These are phyloP conservation scores for Anthopleura sola DNA, from an alignment of 64 coral and sea anemone genomes.

Conservation along the genomic window DNA sequence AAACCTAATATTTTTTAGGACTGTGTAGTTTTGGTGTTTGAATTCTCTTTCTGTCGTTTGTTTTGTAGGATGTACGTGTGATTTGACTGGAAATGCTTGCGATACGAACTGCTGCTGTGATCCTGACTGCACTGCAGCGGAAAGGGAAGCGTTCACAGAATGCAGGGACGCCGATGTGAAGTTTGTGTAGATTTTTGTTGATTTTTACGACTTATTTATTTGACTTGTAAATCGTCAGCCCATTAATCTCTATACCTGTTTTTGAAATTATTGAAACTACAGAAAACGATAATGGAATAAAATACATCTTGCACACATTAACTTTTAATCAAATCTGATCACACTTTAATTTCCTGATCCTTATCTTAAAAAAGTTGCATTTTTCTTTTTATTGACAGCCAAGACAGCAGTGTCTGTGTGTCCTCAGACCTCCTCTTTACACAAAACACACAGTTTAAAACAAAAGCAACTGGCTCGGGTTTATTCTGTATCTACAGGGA, in stretches of 20 bases:
- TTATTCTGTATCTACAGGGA: constrained; percentile 89
- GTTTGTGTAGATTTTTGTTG: neutral
- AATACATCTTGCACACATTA: too few relatives aligned
- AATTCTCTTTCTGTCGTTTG: neutral
- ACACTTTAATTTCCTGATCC: too few relatives aligned
- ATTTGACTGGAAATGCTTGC: constrained; percentile 81
- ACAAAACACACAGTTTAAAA: constrained; percentile 73
- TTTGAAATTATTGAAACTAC: too few relatives aligned
- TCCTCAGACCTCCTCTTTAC: constrained; percentile 64
- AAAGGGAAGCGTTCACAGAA: constrained; percentile 71
- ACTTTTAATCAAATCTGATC: too few relatives aligned
- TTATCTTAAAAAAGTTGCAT: too few relatives aligned
- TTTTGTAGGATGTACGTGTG: constrained; percentile 74
- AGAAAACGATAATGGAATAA: too few relatives aligned
- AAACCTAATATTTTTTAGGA: neutral
- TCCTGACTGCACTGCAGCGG: constrained; percentile 57
- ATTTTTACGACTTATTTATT: neutral
- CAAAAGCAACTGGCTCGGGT: constrained; percentile 76
- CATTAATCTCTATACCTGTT: too few relatives aligned
- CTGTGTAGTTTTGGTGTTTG: neutral
- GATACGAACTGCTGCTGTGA: constrained; percentile 89
- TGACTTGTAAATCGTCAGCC: neutral
- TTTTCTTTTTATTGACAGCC: constrained; percentile 45
- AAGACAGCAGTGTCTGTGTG: constrained; percentile 81
- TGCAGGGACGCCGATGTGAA: constrained; percentile 73